A percentile compares a stretch with the other conserved stretches of the same genome.
Conservation (phyloP, 53 echinoderm and acorn worm species). For the Paelopatides confundens region DNA sequence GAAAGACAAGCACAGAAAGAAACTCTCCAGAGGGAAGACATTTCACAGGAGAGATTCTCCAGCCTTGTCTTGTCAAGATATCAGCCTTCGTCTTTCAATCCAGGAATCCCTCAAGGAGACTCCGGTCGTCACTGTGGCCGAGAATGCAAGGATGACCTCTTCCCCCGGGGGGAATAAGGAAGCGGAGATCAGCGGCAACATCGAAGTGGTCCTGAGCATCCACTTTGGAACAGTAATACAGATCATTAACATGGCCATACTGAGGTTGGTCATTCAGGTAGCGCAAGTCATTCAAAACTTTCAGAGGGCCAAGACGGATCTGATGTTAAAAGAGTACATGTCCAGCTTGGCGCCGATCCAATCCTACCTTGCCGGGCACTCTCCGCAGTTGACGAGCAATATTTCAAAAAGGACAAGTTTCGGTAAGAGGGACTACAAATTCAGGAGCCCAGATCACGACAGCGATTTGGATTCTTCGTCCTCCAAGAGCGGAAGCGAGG, state of each 20-base stretch:
- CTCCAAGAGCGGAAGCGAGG: slow-evolving; percentile 74
- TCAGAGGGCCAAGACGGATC: slow-evolving; percentile 75
- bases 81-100: slow-evolving; percentile 68
- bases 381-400: neutral
- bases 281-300: slow-evolving; percentile 79
- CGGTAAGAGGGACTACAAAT: neutral
- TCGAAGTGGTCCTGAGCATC: slow-evolving; percentile 57
- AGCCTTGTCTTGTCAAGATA: slow-evolving; percentile 85
- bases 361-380: neutral
- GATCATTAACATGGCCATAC: slow-evolving; percentile 94
- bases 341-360: slow-evolving; percentile 31
- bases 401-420: neutral
- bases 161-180: slow-evolving; percentile 52
- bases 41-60: slow-evolving; percentile 77
- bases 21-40: slow-evolving; percentile 47
- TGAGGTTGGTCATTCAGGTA: slow-evolving; percentile 89
- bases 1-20: slow-evolving; percentile 57
- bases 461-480: neutral
- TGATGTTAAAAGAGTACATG: slow-evolving; percentile 67
- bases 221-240: slow-evolving; percentile 83
- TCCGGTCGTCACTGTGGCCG: neutral
- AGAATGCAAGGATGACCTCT: neutral
- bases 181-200: slow-evolving; percentile 64
- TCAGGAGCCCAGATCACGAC: neutral
- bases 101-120: slow-evolving; percentile 61